These are phyloP conservation scores for Halcyon leucocephala DNA, from an alignment of 2,797 vertebrate genomes.

Conservation along the genomic window DNA sequence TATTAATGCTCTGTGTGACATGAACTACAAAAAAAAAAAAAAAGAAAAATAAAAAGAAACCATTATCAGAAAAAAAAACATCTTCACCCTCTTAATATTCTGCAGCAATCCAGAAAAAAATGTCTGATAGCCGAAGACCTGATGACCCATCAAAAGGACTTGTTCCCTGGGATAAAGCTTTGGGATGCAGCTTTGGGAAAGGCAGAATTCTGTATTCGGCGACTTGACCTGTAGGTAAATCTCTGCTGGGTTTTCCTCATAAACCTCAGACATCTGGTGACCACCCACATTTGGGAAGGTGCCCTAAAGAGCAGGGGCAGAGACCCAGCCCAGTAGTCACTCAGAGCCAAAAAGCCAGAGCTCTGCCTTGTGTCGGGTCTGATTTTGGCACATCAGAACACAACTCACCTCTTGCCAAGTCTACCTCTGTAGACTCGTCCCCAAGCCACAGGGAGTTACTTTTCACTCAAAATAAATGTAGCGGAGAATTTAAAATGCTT, in stretches of 20 bases:
- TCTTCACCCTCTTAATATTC: background rate
- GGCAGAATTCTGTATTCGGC: background rate
- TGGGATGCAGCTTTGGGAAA: background rate
- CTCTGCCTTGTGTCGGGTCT: background rate
- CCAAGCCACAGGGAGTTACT: background rate
- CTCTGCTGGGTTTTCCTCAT: background rate
- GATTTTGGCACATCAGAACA: background rate
- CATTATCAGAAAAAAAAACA: background rate
- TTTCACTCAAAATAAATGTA: background rate
- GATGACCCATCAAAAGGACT: background rate
- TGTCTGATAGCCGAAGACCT: background rate
- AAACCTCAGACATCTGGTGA: background rate
- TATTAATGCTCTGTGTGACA: background rate
- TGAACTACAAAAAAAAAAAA: background rate
- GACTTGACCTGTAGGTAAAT: background rate
- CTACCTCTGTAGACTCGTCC: background rate
- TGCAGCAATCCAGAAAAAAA: background rate
- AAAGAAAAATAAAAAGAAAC: too few species aligned
- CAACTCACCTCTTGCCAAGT: rapidly evolving
- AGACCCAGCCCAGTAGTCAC: background rate
- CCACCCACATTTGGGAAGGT: background rate
- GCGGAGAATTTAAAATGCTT: background rate
- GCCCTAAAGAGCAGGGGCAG: background rate
- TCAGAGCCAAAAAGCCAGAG: background rate
- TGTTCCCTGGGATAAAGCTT: rapidly evolving